A percentile compares a stretch with the other conserved stretches of the same genome.
Conservation (phyloP, 2,888 invertebrate species). For the Cryptosula pallasiana region DNA sequence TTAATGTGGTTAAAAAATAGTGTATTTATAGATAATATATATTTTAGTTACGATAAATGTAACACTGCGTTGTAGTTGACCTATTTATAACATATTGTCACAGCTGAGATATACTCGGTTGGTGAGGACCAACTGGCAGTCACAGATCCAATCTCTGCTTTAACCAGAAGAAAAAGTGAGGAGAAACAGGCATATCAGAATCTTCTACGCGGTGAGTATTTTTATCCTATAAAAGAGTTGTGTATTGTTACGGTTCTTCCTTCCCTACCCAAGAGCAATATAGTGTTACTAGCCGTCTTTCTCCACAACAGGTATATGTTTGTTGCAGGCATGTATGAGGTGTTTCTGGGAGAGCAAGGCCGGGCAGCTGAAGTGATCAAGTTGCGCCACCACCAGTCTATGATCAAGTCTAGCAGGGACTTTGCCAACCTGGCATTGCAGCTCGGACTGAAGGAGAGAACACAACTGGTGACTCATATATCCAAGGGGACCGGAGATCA, state of each 20-base stretch:
- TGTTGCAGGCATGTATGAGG: constrained; percentile 27
- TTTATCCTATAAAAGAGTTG: neutral
- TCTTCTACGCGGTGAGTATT: constrained; percentile 27
- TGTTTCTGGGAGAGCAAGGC: constrained; percentile 27
- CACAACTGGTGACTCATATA: neutral
- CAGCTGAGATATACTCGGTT: constrained; percentile 26
- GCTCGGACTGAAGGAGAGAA: neutral
- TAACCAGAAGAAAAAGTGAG: constrained; percentile 21
- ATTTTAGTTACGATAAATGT: too few species aligned
- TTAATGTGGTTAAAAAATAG: too few species aligned
- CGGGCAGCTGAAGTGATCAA: neutral
- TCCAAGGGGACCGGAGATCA: neutral
- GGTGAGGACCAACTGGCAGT: constrained; percentile 27
- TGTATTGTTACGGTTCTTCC: too few species aligned
- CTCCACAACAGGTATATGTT: too few species aligned
- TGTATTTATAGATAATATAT: too few species aligned
- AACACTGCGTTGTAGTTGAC: too few species aligned
- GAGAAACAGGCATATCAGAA: constrained; percentile 27
- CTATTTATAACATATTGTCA: constrained; percentile 25
- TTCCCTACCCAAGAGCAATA: too few species aligned
- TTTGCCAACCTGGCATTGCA: neutral
- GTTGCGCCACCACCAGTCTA: neutral
- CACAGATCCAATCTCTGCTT: constrained; percentile 26
- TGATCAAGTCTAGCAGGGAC: neutral
- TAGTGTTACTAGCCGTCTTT: too few species aligned